Evolutionary conservation across 1,140 invertebrate genomes (phyloP), one percentile per base, ranked within the genome.

Genomic region (Aphaenogaster rudis): DNA sequence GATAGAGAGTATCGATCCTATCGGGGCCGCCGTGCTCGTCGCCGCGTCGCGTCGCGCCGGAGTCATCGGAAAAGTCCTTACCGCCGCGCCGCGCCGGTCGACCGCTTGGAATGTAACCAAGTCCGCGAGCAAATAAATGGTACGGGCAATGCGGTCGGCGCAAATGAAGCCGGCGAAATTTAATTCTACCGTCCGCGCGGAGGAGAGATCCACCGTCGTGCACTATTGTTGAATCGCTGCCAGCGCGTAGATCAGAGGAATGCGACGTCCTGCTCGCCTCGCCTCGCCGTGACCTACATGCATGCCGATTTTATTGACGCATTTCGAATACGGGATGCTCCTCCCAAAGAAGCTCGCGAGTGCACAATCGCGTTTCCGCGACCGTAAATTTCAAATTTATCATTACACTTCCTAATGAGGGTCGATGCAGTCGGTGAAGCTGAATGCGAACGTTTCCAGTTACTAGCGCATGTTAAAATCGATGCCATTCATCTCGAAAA

Each of bases 271-370:
- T 17, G 45, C 50, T 33, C 57, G 57, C 36, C 39, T 78, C 76
- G 82, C 54, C 63, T 88, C 69, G 87, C 89, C 89, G 76, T 91
- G 90, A 91, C 90, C 90, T 91, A 91, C 89, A 91, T 91, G 90
- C 88, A 87, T 89, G 80, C 89, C 90, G 71, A 66, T 63, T 91
- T 91, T 90, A 91, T 91, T 71, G 90, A 91, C 90, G 79, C 79
- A 88, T 88, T 88, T 71, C 88, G 42, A 48, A 36, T 13, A 48
- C 17, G 42, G 1, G 54, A 86, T n/a, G 52, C 63, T 13, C 52
- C 52, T 48, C 50, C n/a, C 15, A 2, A 15, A 50, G 11, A 5
- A n/a, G 52, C 63, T 50, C 61, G 72, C 48, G 69, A 78, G 52
- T 77, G 54, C 67, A 13, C 57, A 52, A 57, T 67, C 15, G 42